Evolutionary conservation across 1,140 invertebrate species (phyloP), one percentile per base, ranked within the genome.

Genomic region (Proales similis): DNA sequence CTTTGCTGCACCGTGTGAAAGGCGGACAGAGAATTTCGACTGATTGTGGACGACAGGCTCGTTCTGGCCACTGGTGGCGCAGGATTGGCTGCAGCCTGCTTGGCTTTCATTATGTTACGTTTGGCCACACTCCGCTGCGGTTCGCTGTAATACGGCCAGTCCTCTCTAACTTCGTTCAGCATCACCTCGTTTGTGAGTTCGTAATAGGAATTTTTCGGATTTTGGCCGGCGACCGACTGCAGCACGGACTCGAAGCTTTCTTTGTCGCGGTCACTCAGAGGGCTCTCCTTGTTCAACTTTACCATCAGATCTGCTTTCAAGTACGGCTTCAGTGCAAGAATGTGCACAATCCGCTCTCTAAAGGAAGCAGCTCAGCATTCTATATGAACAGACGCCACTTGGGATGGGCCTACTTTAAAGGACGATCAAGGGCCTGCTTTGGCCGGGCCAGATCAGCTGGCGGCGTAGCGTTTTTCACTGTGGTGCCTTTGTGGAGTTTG

Each of bases 111-210:
- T 14, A 57, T 57, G 30, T 57, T 57, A 19, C n/a, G 29, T 29
- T 42, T 57, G 6, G 45, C 38, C 0, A 57, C 24, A 17, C 17
- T 9, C n/a, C 45, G 39, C 45, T 57, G 36, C 39, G 9, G 39
- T 42, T 22, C 24, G n/a, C 26, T 57, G 32, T 43, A 57, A 42
- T 42, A 57, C 22, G 27, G 51, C 51, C 51, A 57, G 12, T 57
- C 51, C 45, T 57, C 51, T 57, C 45, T 57, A 4, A 57, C 51
- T 42, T 57, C 51, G 45, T 57, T 57, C 12, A 57, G 19, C 9
- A 57, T 7, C 5, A 57, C 36, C 4, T 57, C 51, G 12, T 42
- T 57, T 27, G 22, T 27, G 19, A 57, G 29, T 57, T 57, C 51
- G 20, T 42, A 57, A 42, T 24, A 42, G 5, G 22, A 42, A 26